Base-by-base conservation (phyloP, 64 coral and sea anemone species). In the Platygyra sinensis region DNA sequence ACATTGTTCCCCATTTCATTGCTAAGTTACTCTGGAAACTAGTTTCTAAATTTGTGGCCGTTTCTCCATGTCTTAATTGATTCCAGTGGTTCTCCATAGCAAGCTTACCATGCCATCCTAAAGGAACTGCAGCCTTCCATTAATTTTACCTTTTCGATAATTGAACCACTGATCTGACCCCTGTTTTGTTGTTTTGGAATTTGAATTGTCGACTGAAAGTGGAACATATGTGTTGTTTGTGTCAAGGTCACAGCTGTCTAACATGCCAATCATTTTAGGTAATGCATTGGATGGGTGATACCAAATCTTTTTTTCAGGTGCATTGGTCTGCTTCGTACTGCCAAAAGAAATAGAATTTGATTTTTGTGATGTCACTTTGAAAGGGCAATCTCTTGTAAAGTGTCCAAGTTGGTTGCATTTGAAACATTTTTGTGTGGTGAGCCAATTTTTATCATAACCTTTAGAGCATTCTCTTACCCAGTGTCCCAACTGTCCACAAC, bases 1-100 rank as follows among this genome's bases (percentile, higher is more conserved):
- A 33, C 39, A 89, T 80, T 24, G 42, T 52, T 10, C 88, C 76
- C 88, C 76, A 89, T 80, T 59, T 11, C 88, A 89, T 89, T 72
- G 76, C 76, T 10, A 80, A 20, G 2, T 79, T 5, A n/a, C 29
- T 55, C 31, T 89, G 54, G 25, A 6, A 38, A 38, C 36, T 8
- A 52, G 24, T 80, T 50, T 79, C 60, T 71, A 25, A 63, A 52
- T n/a, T 52, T 54, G 36, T 79, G 18, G 52, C 4, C 54, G 0
- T 72, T 42, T 38, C 36, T 10, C 52, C 72, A 25, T 65, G 19
- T 61, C 32, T 89, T 79, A 79, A 30, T 8, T 62, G 36, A 0
- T 52, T 29, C 87, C 87, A 89, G 36, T 79, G 79, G 0, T 14
- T 30, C 67, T 78, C 57, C 87, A 89, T 89, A 0, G 9, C 0